Evolutionary conservation across 2,113 vertebrate genomes (phyloP).

Genomic region (Bos javanicus): DNA sequence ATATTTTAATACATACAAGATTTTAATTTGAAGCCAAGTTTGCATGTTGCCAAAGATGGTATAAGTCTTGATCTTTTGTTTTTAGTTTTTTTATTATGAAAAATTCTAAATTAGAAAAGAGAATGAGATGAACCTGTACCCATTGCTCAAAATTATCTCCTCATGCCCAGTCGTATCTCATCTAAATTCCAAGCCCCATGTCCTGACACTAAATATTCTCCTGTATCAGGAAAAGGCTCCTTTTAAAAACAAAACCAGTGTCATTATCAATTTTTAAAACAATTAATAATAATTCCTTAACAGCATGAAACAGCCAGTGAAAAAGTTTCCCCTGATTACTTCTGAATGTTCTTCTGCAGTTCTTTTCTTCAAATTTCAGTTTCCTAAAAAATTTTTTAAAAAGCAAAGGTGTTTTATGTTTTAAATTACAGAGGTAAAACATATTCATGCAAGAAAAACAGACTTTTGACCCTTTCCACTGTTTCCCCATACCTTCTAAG

Average conservation of each 20-base stretch:
- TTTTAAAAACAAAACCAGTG: background rate
- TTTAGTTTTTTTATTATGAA: background rate
- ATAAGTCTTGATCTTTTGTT: background rate
- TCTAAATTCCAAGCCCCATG: background rate
- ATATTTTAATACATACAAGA: background rate
- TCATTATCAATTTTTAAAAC: background rate
- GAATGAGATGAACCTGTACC: background rate
- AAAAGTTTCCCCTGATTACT: background rate
- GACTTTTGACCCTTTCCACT: background rate
- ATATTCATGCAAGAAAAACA: background rate
- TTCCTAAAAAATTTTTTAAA: background rate
- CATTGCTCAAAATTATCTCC: background rate
- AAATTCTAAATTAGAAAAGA: background rate
- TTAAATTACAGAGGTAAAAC: background rate
- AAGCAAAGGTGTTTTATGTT: background rate
- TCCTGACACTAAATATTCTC: background rate
- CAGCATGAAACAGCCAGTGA: background rate
- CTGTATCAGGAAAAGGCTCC: background rate
- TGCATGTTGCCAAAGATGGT: background rate
- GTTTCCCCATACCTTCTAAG: background rate
- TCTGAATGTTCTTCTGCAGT: background rate
- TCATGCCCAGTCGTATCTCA: background rate
- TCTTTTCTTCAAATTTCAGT: background rate
- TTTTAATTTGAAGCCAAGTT: background rate
- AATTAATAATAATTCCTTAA: background rate